Evolutionary conservation across 1,140 invertebrate genomes (phyloP).

Genomic region (Papilio helenus): DNA sequence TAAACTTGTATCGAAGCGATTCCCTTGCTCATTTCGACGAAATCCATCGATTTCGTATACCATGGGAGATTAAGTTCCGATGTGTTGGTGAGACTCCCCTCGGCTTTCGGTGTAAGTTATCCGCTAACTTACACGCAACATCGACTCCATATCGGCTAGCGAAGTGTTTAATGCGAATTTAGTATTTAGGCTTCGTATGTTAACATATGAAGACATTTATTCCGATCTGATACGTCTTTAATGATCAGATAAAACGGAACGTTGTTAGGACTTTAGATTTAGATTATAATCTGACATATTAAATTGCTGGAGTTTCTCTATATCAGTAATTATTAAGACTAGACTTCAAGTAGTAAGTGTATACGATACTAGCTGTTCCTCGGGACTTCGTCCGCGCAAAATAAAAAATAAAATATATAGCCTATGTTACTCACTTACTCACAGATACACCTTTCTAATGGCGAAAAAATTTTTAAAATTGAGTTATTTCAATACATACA

Average conservation of each 20-base stretch:
- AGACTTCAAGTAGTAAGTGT: no score
- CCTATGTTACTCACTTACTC: no score
- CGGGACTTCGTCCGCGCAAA: no score
- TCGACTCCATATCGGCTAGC: conserved; percentile 43
- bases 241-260: not conserved
- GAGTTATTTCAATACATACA: no score
- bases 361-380: no score
- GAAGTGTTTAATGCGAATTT: conserved; percentile 7
- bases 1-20: conserved; percentile 12
- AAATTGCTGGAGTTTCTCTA: not conserved
- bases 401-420: no score
- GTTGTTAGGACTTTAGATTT: not conserved
- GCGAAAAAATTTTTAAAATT: no score
- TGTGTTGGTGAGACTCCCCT: conserved; percentile 54
- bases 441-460: no score
- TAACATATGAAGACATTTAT: not conserved
- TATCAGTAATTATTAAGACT: no score
- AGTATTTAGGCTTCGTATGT: conserved; percentile 34
- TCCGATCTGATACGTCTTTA: not conserved
- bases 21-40: conserved; percentile 46
- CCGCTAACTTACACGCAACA: conserved; percentile 60
- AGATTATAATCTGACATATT: not conserved
- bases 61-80: conserved; percentile 66
- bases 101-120: conserved; percentile 46
- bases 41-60: conserved; percentile 70